Percentiles rank a stretch among this genome's conserved stretches.
phyloP scores from a whole-genome alignment of 2,888 invertebrate genomes.

The Epistrophella euchroma region DNA sequence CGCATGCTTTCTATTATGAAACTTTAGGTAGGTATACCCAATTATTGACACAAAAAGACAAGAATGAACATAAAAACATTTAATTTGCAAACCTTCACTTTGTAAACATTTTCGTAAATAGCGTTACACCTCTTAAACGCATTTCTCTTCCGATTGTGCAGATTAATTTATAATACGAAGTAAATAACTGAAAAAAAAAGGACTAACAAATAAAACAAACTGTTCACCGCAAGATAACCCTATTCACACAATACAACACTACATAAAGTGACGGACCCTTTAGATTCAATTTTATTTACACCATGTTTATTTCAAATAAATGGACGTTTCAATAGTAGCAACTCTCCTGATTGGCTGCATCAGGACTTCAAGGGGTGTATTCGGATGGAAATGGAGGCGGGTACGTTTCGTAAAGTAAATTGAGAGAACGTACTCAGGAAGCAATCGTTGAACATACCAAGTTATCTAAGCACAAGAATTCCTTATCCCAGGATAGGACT shows the following conservation, averaged over 20 bases:
- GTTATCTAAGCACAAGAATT: constrained; percentile 43
- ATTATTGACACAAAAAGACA: constrained; percentile 55
- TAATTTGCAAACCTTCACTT: constrained; percentile 62
- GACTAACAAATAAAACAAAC: constrained; percentile 41
- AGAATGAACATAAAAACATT: constrained; percentile 49
- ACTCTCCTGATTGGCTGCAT: constrained; percentile 55
- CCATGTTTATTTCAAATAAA: constrained; percentile 57
- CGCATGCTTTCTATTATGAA: constrained; percentile 13
- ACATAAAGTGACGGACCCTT: constrained; percentile 40
- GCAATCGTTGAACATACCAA: constrained; percentile 12
- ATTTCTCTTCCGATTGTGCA: constrained; percentile 67
- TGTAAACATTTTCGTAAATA: constrained; percentile 65
- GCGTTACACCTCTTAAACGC: constrained; percentile 71
- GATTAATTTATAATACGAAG: constrained; percentile 68
- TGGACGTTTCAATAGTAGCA: constrained; percentile 47
- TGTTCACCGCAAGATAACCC: constrained; percentile 67
- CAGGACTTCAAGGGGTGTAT: constrained; percentile 31
- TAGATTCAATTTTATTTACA: constrained; percentile 46
- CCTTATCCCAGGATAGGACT: constrained; percentile 23
- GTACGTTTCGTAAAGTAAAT: constrained; percentile 23
- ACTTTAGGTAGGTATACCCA: constrained; percentile 7
- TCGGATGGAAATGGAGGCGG: constrained; percentile 39
- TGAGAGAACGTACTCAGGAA: constrained; percentile 13
- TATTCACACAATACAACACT: constrained; percentile 60
- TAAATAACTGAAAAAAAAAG: constrained; percentile 47